Evolutionary conservation across 2,888 invertebrate genomes (phyloP).

Genomic region (Shargacucullia verbasci): DNA sequence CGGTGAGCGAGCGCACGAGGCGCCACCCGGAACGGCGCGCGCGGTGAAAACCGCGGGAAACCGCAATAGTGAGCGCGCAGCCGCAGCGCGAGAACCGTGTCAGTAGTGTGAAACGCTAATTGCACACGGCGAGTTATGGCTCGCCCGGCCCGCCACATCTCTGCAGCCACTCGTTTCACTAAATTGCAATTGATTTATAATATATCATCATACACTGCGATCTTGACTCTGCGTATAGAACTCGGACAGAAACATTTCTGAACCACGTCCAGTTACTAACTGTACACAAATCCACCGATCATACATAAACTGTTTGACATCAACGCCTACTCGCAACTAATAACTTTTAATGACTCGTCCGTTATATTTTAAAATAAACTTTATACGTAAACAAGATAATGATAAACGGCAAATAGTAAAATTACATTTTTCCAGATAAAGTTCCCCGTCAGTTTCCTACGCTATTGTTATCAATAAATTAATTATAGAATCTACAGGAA

Average conservation of each 20-base stretch:
- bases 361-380: conserved; percentile 30
- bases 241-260: conserved; percentile 33
- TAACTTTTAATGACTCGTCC: conserved; percentile 36
- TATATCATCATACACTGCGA: conserved; percentile 41
- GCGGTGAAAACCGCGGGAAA: conserved; percentile 88
- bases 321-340: conserved; percentile 32
- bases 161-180: conserved; percentile 61
- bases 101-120: conserved; percentile 88
- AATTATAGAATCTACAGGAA: conserved; percentile 88
- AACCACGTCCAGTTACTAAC: conserved; percentile 37
- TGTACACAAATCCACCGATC: conserved; percentile 39
- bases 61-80: conserved; percentile 82
- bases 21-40: conserved; percentile 87
- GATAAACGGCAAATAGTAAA: conserved; percentile 77
- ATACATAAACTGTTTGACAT: conserved; percentile 35
- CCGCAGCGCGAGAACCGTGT: conserved; percentile 85
- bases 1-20: conserved; percentile 76
- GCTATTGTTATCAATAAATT: conserved; percentile 88
- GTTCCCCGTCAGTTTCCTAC: conserved; percentile 83
- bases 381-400: conserved; percentile 43
- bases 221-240: conserved; percentile 30
- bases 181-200: conserved; percentile 60
- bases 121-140: conserved; percentile 77
- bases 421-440: conserved; percentile 79
- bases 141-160: conserved; percentile 71